phyloP scores from a whole-genome alignment of 1,140 invertebrate genomes.

The Halictus rubicundus region DNA sequence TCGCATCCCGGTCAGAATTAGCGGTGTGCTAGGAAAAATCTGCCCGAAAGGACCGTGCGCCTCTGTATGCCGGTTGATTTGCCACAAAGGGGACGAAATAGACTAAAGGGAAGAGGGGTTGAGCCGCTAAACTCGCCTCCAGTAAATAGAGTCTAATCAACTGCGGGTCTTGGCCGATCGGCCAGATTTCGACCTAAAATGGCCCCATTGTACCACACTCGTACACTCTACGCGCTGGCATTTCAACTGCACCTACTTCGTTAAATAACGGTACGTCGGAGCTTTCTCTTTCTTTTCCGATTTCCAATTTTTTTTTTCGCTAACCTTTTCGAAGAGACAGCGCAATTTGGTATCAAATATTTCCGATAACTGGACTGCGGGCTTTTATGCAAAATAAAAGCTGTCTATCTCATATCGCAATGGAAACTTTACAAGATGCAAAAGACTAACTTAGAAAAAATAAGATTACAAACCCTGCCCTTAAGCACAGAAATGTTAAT shows the following conservation, averaged over 20 bases:
- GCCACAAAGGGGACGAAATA: constrained; percentile 78
- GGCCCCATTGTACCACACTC: constrained; percentile 53
- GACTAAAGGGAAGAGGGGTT: constrained; percentile 71
- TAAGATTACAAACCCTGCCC: no score
- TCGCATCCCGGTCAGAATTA: constrained; percentile 46
- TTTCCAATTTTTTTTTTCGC: background rate
- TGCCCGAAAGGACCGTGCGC: constrained; percentile 66
- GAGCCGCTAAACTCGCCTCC: constrained; percentile 75
- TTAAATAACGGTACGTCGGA: constrained; percentile 38
- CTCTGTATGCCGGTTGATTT: constrained; percentile 78
- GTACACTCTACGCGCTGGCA: constrained; percentile 29
- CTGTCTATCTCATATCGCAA: no score
- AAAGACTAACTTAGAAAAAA: no score
- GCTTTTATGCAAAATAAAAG: no score
- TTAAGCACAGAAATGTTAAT: no score
- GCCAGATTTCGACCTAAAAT: constrained; percentile 77
- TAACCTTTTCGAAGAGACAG: background rate
- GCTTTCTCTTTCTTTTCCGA: constrained; percentile 17
- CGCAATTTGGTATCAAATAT: background rate
- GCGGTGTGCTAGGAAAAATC: constrained; percentile 44
- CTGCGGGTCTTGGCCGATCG: constrained; percentile 77
- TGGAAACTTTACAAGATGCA: no score
- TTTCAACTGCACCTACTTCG: constrained; percentile 42
- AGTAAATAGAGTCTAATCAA: constrained; percentile 81
- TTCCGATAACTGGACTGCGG: background rate